Percentiles rank a stretch among this genome's conserved stretches.
Conservation (phyloP, 2,888 invertebrate species). For the Rotaria macrura region DNA sequence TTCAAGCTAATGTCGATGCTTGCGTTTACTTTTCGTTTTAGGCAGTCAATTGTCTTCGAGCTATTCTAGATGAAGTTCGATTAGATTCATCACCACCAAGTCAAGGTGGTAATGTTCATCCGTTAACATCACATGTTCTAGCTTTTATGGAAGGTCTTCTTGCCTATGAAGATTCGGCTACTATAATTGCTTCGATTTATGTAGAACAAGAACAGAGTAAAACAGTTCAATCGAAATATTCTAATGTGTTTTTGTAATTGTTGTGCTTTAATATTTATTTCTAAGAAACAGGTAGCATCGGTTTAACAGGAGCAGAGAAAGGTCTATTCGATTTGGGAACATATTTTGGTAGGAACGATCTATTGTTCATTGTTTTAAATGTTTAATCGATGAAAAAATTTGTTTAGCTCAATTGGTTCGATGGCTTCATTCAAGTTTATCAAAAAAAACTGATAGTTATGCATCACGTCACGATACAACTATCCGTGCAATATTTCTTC, state of each 20-base stretch:
- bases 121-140: conserved; percentile 15
- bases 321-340: not conserved
- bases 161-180: not conserved
- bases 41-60: not conserved
- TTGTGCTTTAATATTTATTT: no score
- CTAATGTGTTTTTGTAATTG: no score
- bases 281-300: not conserved
- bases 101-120: conserved; percentile 15
- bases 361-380: not conserved
- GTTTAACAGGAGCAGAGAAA: not conserved
- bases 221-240: no score
- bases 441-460: not conserved
- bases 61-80: not conserved
- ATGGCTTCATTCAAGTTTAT: not conserved
- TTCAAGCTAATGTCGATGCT: no score
- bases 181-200: no score
- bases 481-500: not conserved
- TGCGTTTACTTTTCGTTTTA: no score
- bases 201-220: no score
- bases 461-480: not conserved
- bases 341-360: not conserved
- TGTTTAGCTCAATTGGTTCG: not conserved
- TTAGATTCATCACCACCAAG: not conserved
- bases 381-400: not conserved
- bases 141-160: conserved; percentile 12